Evolutionary conservation across 2,113 vertebrate species (phyloP), one percentile per base, ranked within the genome.

Genomic region (Hystrix brachyura): DNA sequence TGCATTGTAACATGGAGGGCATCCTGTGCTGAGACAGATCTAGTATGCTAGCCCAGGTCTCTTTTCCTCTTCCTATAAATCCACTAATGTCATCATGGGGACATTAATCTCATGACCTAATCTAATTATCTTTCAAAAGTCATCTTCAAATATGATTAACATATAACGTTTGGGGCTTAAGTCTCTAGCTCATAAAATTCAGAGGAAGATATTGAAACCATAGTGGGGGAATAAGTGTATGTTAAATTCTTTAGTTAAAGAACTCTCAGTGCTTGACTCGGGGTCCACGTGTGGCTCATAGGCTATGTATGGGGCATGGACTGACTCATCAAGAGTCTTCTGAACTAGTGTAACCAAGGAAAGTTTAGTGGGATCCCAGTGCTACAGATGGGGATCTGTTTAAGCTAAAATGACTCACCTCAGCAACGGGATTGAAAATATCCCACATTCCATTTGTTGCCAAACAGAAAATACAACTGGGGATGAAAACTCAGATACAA

Each of bases 321-420:
- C 46, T 34, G 46, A 90, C 21, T 80, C 59, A 76, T 51, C 69
- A n/a, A 6, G 85, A 51, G 38, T 3, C 55, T 38, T 83, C 53
- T 62, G 57, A 51, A 11, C 83, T 43, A 8, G 43, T 64, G 23
- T 21, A 55, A 29, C 32, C 60, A 74, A 57, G n/a, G 67, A 32
- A 96, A 27, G 6, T 38, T 82, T 48, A 65, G 46, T 2, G 38
- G 60, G 53, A 85, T 82, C 57, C 51, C 21, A 59, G 38, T 51
- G 64, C 55, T 90, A 0, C 34, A 29, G 34, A 23, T 13, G 11
- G 69, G 27, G 12, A 43, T 72, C 25, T 67, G 21, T 29, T 27
- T 79, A 92, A 96, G 65, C 29, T 62, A 21, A 88, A 86, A 81
- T 76, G 57, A 65, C 71, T 85, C 84, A 74, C 59, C 34, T 51